These are phyloP conservation scores for Thalassoma bifasciatum DNA, from an alignment of 2,113 vertebrate genomes.

Conservation along the genomic window DNA sequence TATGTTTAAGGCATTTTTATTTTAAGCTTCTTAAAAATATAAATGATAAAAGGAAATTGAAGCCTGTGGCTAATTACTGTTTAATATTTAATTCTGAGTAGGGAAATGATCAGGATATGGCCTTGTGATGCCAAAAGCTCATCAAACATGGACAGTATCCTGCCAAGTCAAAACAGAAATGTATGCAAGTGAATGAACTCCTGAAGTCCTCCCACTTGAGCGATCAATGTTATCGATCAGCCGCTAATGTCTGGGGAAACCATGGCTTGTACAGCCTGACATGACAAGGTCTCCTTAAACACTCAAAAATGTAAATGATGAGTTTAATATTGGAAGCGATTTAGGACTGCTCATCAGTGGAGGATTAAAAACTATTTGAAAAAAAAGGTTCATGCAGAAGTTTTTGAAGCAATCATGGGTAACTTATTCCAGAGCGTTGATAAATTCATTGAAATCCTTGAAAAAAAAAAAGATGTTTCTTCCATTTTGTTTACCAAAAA, in stretches of 20 bases:
- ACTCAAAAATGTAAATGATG: conserved; percentile 48
- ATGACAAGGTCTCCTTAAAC: conserved; percentile 76
- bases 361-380: conserved; percentile 15
- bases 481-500: neutral
- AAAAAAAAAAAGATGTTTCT: neutral
- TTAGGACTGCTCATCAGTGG: neutral
- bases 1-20: conserved; percentile 46
- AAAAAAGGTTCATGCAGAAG: conserved; percentile 3
- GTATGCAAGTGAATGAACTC: conserved; percentile 44
- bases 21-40: conserved; percentile 46
- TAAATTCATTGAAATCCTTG: conserved; percentile 3
- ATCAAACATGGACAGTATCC: conserved; percentile 61
- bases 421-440: neutral
- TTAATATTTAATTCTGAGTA: conserved; percentile 59
- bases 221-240: conserved; percentile 67
- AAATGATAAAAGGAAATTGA: conserved; percentile 60
- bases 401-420: conserved; percentile 4
- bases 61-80: conserved; percentile 43
- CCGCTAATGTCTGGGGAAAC: conserved; percentile 64
- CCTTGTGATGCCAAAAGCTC: conserved; percentile 72
- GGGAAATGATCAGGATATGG: conserved; percentile 54
- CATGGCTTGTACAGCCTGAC: conserved; percentile 63
- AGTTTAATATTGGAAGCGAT: conserved; percentile 44
- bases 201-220: conserved; percentile 47
- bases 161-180: conserved; percentile 56